A percentile compares a stretch with the other conserved stretches of the same genome.
Evolutionary conservation across 2,888 invertebrate genomes (phyloP).

Genomic region (Euspilapteryx auroguttella): DNA sequence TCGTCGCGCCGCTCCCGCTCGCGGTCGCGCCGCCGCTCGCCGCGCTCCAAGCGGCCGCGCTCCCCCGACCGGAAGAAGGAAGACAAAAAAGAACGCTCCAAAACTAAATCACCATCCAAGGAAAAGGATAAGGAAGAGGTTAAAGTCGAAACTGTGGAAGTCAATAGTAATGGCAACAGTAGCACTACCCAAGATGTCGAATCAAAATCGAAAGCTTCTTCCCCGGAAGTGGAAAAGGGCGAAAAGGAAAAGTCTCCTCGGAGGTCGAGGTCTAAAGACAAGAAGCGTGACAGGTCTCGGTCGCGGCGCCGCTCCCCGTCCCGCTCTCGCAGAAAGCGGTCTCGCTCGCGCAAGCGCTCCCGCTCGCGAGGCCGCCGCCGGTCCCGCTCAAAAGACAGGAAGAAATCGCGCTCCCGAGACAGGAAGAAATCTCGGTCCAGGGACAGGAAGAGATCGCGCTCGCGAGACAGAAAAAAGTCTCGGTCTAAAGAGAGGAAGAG

Average conservation of each 20-base stretch:
- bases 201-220: constrained; percentile 27
- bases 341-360: constrained; percentile 16
- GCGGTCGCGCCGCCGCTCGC: constrained; percentile 56
- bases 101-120: constrained; percentile 9
- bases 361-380: constrained; percentile 56
- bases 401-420: constrained; percentile 56
- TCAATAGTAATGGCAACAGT: too few relatives aligned
- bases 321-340: constrained; percentile 24
- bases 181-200: constrained; percentile 11
- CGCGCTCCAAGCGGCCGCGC: constrained; percentile 48
- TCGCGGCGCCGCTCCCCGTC: constrained; percentile 66
- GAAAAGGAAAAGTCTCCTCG: constrained; percentile 14
- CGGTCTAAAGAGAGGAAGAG: constrained; percentile 14
- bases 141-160: constrained; percentile 22
- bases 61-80: constrained; percentile 27
- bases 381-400: constrained; percentile 60
- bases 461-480: constrained; percentile 41
- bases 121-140: constrained; percentile 26
- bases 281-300: constrained; percentile 51
- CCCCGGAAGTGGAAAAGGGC: constrained; percentile 25
- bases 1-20: constrained; percentile 58
- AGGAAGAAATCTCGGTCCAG: constrained; percentile 45
- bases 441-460: constrained; percentile 48
- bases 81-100: constrained; percentile 14
- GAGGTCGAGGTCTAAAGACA: constrained; percentile 38